A percentile compares a stretch with the other conserved stretches of the same genome.
Conservation (phyloP, 2,113 vertebrate genomes). For the Sigmodon hispidus region DNA sequence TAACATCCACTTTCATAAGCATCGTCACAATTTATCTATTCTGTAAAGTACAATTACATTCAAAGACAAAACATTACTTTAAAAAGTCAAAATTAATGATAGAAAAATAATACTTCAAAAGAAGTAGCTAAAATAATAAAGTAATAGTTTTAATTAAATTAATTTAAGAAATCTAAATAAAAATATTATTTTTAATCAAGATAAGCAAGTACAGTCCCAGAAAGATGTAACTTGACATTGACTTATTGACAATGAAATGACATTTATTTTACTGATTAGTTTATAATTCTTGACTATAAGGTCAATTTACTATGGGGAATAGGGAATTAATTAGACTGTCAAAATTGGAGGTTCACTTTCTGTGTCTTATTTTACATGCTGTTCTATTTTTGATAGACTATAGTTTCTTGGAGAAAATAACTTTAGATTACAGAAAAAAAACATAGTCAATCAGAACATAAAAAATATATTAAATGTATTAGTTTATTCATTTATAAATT, state of each 20-base stretch:
- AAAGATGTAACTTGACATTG: neutral
- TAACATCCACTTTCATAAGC: neutral
- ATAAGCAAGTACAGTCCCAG: neutral
- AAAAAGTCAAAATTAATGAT: neutral
- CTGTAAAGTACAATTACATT: neutral
- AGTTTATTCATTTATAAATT: neutral
- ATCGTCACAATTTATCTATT: neutral
- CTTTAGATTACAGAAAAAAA: neutral
- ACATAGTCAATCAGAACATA: neutral
- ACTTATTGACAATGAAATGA: neutral
- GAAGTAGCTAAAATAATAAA: neutral
- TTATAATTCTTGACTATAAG: neutral
- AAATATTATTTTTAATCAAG: neutral
- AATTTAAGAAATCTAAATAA: neutral
- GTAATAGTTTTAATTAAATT: neutral
- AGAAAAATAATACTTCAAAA: neutral
- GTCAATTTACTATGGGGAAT: neutral
- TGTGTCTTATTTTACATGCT: neutral
- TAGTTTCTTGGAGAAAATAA: conserved; percentile 12
- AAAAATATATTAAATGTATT: neutral
- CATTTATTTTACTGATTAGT: neutral
- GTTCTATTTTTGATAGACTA: neutral
- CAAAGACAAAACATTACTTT: neutral
- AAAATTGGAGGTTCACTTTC: neutral
- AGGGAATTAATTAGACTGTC: neutral